These are phyloP conservation scores for Nymphalis io DNA, from an alignment of 1,140 invertebrate genomes.

Conservation along the genomic window DNA sequence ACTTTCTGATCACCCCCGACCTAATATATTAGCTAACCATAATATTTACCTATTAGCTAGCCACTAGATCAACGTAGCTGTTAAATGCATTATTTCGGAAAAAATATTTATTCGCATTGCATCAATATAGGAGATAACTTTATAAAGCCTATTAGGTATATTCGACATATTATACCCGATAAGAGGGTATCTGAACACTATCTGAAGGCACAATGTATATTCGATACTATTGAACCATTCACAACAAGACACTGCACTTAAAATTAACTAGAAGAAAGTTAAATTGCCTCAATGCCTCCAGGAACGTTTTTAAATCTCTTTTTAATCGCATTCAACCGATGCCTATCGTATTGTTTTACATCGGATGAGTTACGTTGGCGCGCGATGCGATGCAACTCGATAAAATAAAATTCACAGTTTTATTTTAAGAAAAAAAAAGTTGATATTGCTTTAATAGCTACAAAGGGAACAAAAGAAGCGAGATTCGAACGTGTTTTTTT, in stretches of 20 bases:
- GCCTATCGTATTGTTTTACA: slow-evolving; percentile 75
- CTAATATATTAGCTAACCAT: too few species aligned
- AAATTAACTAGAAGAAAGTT: slow-evolving; percentile 58
- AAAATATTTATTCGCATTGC: not conserved
- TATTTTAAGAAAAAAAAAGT: slow-evolving; percentile 57
- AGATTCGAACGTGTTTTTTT: slow-evolving; percentile 59
- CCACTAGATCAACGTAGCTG: too few species aligned
- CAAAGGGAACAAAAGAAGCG: slow-evolving; percentile 59
- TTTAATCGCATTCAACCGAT: slow-evolving; percentile 68
- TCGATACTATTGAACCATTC: slow-evolving; percentile 58
- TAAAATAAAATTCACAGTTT: slow-evolving; percentile 72
- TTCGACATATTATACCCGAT: not conserved
- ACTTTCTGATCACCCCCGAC: too few species aligned
- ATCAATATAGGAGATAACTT: not conserved
- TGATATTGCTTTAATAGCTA: slow-evolving; percentile 72
- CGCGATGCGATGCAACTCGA: slow-evolving; percentile 57
- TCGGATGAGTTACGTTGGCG: slow-evolving; percentile 66
- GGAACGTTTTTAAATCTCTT: slow-evolving; percentile 63
- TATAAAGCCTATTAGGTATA: slow-evolving; percentile 26
- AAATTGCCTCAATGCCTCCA: slow-evolving; percentile 58
- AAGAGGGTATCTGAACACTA: slow-evolving; percentile 34
- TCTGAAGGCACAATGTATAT: slow-evolving; percentile 41
- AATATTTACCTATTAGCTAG: too few species aligned
- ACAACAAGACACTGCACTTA: slow-evolving; percentile 72
- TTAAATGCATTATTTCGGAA: too few species aligned